phyloP scores from a whole-genome alignment of 2,797 vertebrate species.

The Oryzias dopingdopingensis region DNA sequence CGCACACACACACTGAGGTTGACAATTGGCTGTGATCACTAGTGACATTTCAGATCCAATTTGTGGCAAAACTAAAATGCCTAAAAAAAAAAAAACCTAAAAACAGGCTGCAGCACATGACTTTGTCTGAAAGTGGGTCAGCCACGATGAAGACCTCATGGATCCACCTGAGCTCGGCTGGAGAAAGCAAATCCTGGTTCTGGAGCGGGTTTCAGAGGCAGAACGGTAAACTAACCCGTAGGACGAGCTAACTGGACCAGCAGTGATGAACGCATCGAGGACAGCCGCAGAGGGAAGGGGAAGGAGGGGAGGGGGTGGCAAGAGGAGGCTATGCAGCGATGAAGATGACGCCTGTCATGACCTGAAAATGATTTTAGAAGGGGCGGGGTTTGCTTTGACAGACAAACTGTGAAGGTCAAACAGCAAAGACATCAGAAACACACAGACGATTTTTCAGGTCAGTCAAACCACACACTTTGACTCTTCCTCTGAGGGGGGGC shows the following conservation, averaged over 20 bases:
- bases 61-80: too few species aligned
- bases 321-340: slow-evolving; percentile 61
- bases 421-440: slow-evolving; percentile 11
- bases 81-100: not conserved
- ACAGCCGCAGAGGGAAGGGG: slow-evolving; percentile 58
- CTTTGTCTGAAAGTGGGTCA: slow-evolving; percentile 42
- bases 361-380: slow-evolving; percentile 64
- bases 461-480: slow-evolving; percentile 36
- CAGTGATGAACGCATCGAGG: slow-evolving; percentile 57
- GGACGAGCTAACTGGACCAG: not conserved
- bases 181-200: not conserved
- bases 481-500: slow-evolving; percentile 8
- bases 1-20: slow-evolving; percentile 1
- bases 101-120: slow-evolving; percentile 25
- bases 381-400: not conserved
- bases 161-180: slow-evolving; percentile 11
- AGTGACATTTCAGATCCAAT: not conserved
- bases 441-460: slow-evolving; percentile 28
- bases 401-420: slow-evolving; percentile 38
- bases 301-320: slow-evolving; percentile 32
- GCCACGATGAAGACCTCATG: slow-evolving; percentile 1
- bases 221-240: not conserved
- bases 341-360: slow-evolving; percentile 49
- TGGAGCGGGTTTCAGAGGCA: slow-evolving; percentile 1
- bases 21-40: slow-evolving; percentile 9